Evolutionary conservation across 2,888 invertebrate genomes (phyloP).

Genomic region (Chrysolina haemoptera): DNA sequence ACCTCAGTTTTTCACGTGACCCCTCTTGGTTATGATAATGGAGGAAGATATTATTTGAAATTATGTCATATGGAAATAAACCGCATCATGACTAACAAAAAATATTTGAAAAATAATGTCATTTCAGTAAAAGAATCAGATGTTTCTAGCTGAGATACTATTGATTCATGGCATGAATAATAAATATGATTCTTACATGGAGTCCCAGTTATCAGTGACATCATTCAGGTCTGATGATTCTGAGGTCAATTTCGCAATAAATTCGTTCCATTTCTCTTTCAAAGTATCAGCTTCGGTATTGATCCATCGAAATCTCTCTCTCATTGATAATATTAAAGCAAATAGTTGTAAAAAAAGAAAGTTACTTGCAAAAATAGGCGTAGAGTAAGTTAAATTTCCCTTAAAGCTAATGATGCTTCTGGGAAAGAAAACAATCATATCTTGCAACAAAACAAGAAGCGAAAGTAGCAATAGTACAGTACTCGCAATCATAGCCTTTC

Average conservation of each 20-base stretch:
- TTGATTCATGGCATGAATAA: not conserved
- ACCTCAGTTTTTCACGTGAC: too few species aligned
- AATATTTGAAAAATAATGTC: too few species aligned
- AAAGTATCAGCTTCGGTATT: not conserved
- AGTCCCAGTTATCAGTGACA: not conserved
- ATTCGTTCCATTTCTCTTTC: not conserved
- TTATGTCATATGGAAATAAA: too few species aligned
- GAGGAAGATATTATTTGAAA: too few species aligned
- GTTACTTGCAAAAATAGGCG: not conserved
- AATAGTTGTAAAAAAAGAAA: not conserved
- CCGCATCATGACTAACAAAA: too few species aligned
- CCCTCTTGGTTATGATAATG: too few species aligned
- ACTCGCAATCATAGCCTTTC: too few species aligned
- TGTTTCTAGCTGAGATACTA: too few species aligned
- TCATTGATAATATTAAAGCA: not conserved
- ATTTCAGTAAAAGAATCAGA: too few species aligned
- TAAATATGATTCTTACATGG: not conserved
- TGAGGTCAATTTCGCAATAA: not conserved
- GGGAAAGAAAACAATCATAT: too few species aligned
- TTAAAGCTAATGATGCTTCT: not conserved
- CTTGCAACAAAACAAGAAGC: too few species aligned
- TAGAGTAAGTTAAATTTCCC: not conserved
- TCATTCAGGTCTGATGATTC: not conserved
- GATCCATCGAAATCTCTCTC: not conserved
- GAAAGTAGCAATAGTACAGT: too few species aligned